These are phyloP conservation scores for Drosophila neocordata DNA, from an alignment of 1,140 invertebrate genomes.

Conservation along the genomic window DNA sequence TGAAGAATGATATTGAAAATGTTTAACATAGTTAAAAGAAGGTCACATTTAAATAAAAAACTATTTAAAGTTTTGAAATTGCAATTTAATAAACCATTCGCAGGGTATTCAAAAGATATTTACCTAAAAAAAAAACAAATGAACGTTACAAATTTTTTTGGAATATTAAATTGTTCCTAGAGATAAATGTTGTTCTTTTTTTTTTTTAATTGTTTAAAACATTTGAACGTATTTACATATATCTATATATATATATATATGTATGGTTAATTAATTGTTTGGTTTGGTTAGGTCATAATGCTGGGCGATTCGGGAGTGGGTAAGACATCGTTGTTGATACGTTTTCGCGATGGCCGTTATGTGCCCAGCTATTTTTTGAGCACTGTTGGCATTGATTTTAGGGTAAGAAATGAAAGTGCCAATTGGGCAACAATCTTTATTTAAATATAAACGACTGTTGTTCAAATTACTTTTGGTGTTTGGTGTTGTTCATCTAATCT, in stretches of 20 bases:
- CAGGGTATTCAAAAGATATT: too few relatives aligned
- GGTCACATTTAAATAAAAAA: too few relatives aligned
- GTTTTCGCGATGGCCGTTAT: conserved; percentile 93
- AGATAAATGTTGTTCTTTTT: not conserved
- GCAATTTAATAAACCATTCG: too few relatives aligned
- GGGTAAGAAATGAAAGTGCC: conserved; percentile 86
- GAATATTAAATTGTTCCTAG: not conserved
- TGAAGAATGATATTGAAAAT: too few relatives aligned
- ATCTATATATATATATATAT: conserved; percentile 21
- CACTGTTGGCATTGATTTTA: conserved; percentile 97
- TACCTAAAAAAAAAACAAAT: too few relatives aligned
- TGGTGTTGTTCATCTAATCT: conserved; percentile 54
- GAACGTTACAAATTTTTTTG: too few relatives aligned
- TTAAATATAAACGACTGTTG: conserved; percentile 1
- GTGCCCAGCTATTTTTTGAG: conserved; percentile 95
- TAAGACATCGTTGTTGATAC: conserved; percentile 93
- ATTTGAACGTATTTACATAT: too few relatives aligned
- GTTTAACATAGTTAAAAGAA: too few relatives aligned
- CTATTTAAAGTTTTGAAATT: too few relatives aligned
- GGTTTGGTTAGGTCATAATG: conserved; percentile 90
- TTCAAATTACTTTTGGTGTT: conserved; percentile 40
- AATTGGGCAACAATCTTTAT: conserved; percentile 2
- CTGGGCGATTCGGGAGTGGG: conserved; percentile 95
- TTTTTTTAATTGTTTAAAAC: too few relatives aligned
- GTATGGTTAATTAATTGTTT: conserved; percentile 25